phyloP scores from a whole-genome alignment of 2,797 vertebrate genomes.

The Melanotaenia boesemani region DNA sequence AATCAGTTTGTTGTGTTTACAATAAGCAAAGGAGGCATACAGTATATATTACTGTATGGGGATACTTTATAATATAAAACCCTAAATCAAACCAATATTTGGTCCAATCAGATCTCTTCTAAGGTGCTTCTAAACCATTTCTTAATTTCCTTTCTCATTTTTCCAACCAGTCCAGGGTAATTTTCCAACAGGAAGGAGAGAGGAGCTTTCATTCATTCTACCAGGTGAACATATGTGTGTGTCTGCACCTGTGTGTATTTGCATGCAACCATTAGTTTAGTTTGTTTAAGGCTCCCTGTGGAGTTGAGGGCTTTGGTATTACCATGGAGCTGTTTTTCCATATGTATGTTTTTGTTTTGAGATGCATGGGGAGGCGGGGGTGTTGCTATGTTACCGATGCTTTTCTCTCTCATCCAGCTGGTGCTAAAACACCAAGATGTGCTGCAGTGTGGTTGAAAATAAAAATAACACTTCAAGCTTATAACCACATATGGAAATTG shows the following conservation, averaged over 20 bases:
- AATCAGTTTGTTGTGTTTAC: neutral
- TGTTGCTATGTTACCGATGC: neutral
- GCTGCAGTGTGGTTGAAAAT: neutral
- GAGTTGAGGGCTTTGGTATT: neutral
- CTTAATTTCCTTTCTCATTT: neutral
- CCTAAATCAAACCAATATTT: too few species aligned
- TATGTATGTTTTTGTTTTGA: neutral
- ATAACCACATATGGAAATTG: neutral
- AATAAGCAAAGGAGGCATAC: too few species aligned
- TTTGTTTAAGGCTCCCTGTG: neutral
- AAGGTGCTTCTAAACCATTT: neutral
- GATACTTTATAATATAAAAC: too few species aligned
- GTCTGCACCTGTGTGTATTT: neutral
- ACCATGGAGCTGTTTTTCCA: neutral
- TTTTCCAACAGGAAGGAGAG: conserved; percentile 95
- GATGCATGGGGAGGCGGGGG: neutral
- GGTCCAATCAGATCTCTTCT: neutral
- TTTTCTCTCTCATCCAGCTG: neutral
- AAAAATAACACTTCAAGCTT: neutral
- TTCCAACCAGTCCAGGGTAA: conserved; percentile 91
- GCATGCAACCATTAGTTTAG: neutral
- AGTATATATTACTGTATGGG: too few species aligned
- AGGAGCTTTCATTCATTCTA: conserved; percentile 98
- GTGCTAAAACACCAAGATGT: too few species aligned
- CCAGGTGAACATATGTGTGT: conserved; percentile 85